Base-by-base conservation (phyloP, 92 coral and sea anemone species). In the Epizoanthus scotinus region DNA sequence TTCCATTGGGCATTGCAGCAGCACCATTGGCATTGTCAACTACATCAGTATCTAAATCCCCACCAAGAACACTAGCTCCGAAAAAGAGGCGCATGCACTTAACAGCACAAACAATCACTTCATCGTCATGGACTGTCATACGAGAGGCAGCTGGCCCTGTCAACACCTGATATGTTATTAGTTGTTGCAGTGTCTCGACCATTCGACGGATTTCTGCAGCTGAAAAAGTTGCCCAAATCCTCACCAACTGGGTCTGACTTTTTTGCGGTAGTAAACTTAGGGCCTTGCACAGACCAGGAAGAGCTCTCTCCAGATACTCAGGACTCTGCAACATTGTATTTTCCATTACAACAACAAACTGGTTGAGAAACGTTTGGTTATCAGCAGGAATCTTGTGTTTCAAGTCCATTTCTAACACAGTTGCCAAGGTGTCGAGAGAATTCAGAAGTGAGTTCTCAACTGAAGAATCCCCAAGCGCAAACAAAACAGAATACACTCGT, bases 311-410 rank as follows among this genome's bases (percentile, higher is more conserved):
- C 77, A 93, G 62, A 82, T 96, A 96, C 78, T 96, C 99, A 3
- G 99, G 98, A 62, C 97, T 94, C 52, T 96, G 97, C 20, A 96
- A 81, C 94, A 93, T 89, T 17, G 91, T 88, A 78, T 96, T 96
- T 72, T 93, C 98, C 90, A 96, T 89, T 9, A 91, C 89, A 17
- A 96, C 82, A 29, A 96, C 78, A 82, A 96, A 91, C 83, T 93
- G 99, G 71, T 91, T 93, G 81, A 91, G 77, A 69, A 74, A 96
- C 38, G 71, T 80, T 8, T 94, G 88, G 55, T 93, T 84, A 65
- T 72, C 78, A 57, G 80, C 82, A 19, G 89, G 87, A 54, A 83
- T 72, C 78, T 84, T 93, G 75, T 77, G 67, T 15, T 67, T 87
- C 40, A 96, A 64, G 9, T 91, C 94, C 85, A 96, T 78, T 89